Base-by-base conservation (phyloP, 1,140 invertebrate genomes). In the Chironomus striatipennis region DNA sequence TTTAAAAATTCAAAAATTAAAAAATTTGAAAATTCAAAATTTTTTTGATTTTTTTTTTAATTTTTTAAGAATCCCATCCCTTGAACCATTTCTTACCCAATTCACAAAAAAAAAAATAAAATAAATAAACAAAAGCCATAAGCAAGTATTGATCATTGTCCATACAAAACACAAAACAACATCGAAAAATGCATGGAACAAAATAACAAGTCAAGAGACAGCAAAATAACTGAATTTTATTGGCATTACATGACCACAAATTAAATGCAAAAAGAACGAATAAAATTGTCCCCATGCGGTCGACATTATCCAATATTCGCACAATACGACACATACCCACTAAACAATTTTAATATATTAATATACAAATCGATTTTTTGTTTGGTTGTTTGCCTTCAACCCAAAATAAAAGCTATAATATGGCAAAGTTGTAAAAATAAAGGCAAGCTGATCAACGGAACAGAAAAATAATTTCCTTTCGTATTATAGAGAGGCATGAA, bases 321-420 rank as follows among this genome's bases (percentile, higher is more conserved):
- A 57, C 47, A 57, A 57, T 57, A 57, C 47, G 47, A 57, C 47
- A 57, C 47, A 57, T 70, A 18, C 18, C 65, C 65, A 70, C 65
- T 70, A 70, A 70, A 70, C 65, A 70, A 70, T 70, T 70, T 70
- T 70, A 70, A 70, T 70, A 17, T 70, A 70, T 20, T 70, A 70
- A 70, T 70, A 70, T 70, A 9, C n/a, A 17, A 70, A 57, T 57
- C 47, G 47, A 57, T 57, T 57, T 57, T 57, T 57, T 57, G 47
- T 10, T 57, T 12, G 12, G 8, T 15, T 34, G 8, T 15, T 34
- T 34, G 24, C 24, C n/a, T 57, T 57, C n/a, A 57, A 34, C 24
- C 24, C 24, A 34, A 34, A 34, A n/a, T n/a, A n/a, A 34, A 34
- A 34, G 24, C 24, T 34, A 34, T 34, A 47, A 57, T 57, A 57